Base-by-base conservation (phyloP, 2,797 vertebrate species). In the Adrianichthys oophorus region DNA sequence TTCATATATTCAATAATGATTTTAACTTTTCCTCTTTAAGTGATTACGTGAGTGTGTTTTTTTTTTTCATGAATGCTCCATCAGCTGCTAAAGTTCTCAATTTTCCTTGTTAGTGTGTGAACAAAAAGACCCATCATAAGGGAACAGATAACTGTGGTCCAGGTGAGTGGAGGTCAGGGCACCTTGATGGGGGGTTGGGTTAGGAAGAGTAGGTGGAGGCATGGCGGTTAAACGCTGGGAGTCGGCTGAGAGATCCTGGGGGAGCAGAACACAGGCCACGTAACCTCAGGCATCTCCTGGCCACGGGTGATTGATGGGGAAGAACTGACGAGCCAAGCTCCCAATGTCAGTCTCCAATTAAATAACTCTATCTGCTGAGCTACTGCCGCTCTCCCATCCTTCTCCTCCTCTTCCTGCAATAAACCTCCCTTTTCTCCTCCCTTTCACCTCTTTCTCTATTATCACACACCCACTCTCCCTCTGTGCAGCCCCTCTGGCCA, bases 331-430 rank as follows among this genome's bases (percentile, higher is more conserved):
- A 87, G 86, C 79, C 71, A 29, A 78, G 87, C 84, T 86, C 85
- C 87, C 87, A 87, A 85, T 92, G 91, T 92, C 90, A 91, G 82
- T 82, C 84, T 86, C 82, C 89, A 90, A 90, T 91, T 91, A 92
- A 91, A 90, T 90, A 90, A 89, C 87, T 90, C 87, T 88, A 84
- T 83, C 71, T 51, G 49, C 79, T 84, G 77, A 82, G 85, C 83
- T 68, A 62, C 76, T 65, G 49, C 68, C n/a, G 59, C 26, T 50
- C 24, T 68, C 54, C 48, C 5, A 26, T 26, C 56, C 42, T 7
- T 40, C 43, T 15, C 19, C 46, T n/a, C 37, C 32, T 40, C 56
- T 44, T 40, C 50, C 52, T 41, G 58, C 53, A 41, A 58, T 61
- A 56, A 65, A 64, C 78, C 76, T 63, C 80, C 65, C 64, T 62